Evolutionary conservation across 1,140 invertebrate species (phyloP).

Genomic region (Limonius californicus): DNA sequence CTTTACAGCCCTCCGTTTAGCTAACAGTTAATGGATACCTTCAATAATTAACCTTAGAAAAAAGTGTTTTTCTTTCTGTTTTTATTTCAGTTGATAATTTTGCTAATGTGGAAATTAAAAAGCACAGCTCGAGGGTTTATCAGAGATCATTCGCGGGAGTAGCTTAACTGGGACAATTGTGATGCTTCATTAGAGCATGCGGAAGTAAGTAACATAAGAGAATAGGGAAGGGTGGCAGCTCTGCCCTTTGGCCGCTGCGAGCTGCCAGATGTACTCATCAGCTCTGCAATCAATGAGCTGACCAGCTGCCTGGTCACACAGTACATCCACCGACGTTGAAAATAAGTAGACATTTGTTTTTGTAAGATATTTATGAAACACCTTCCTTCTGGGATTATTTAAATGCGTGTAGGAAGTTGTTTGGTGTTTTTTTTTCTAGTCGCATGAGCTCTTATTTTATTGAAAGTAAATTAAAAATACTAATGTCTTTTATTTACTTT

Average conservation of each 20-base stretch:
- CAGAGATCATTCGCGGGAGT: background rate
- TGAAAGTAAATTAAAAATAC: too few relatives aligned
- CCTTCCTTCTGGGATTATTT: background rate
- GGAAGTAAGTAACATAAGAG: slow-evolving; percentile 22
- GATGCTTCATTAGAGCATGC: slow-evolving; percentile 22
- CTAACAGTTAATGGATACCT: too few relatives aligned
- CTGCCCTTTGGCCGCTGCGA: slow-evolving; percentile 35
- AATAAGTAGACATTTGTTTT: slow-evolving; percentile 6
- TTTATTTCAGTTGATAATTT: too few relatives aligned
- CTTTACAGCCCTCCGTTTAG: too few relatives aligned
- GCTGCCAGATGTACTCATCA: slow-evolving; percentile 41
- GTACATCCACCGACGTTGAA: slow-evolving; percentile 4
- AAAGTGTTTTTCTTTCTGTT: too few relatives aligned
- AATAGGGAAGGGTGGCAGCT: slow-evolving; percentile 25
- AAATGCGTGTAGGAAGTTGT: too few relatives aligned
- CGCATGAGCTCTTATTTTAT: too few relatives aligned
- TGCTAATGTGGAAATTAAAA: background rate
- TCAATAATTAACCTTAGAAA: too few relatives aligned
- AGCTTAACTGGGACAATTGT: slow-evolving; percentile 18
- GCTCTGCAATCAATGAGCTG: slow-evolving; percentile 31
- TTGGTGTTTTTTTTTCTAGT: too few relatives aligned
- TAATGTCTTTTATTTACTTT: too few relatives aligned
- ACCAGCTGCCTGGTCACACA: slow-evolving; percentile 36
- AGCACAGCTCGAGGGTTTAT: background rate
- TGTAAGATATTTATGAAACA: background rate